Percentiles rank a stretch among this genome's conserved stretches.
Evolutionary conservation across 1,140 invertebrate genomes (phyloP).

Genomic region (Megalopta genalis): DNA sequence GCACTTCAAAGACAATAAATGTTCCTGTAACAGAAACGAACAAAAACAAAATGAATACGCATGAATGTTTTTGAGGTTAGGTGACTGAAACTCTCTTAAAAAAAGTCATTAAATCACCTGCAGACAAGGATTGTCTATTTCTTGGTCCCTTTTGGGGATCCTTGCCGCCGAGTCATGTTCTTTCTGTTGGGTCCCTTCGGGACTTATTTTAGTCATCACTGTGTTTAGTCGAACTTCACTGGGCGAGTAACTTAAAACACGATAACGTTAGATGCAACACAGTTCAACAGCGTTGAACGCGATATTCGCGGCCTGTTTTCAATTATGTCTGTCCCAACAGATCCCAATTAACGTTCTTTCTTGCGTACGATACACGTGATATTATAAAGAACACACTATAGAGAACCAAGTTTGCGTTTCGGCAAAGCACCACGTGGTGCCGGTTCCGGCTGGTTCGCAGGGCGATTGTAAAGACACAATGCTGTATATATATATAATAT

Average conservation of each 20-base stretch:
- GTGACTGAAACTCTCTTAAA: not conserved
- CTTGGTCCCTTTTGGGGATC: slow-evolving; percentile 3
- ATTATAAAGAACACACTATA: no score
- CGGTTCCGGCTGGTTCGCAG: not conserved
- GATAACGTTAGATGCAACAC: not conserved
- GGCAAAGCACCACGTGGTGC: no score
- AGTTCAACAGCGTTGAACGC: no score
- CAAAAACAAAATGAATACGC: not conserved
- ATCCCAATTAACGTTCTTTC: no score
- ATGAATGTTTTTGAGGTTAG: not conserved
- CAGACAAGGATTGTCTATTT: slow-evolving; percentile 52
- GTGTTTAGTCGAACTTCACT: not conserved
- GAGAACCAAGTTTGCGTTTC: no score
- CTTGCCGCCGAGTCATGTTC: not conserved
- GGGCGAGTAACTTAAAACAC: not conserved
- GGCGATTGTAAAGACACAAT: not conserved
- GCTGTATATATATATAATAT: slow-evolving; percentile 9
- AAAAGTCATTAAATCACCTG: slow-evolving; percentile 44
- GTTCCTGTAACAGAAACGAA: slow-evolving; percentile 51
- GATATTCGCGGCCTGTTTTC: no score
- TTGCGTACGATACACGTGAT: no score
- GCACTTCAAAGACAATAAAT: slow-evolving; percentile 44
- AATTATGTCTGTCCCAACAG: no score
- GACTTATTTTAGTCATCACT: not conserved
- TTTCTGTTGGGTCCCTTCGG: not conserved